Evolutionary conservation across 2,888 invertebrate genomes (phyloP).

Genomic region (Erebia ligea): DNA sequence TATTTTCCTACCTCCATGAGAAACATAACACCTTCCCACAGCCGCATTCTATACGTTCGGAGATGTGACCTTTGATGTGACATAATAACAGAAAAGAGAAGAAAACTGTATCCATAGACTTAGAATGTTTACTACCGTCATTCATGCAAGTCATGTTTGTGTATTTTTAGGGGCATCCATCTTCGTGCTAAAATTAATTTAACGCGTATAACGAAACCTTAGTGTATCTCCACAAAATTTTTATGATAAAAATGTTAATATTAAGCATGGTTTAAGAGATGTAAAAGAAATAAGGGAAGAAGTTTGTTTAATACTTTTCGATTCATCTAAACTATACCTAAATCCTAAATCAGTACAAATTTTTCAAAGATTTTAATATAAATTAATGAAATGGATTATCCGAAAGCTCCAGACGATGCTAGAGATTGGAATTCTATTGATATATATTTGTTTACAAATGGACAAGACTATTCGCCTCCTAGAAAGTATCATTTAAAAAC

Average conservation of each 20-base stretch:
- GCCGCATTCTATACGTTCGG: too few relatives aligned
- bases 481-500: slow-evolving; percentile 65
- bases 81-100: too few relatives aligned
- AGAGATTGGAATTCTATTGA: slow-evolving; percentile 51
- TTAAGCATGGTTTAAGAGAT: neutral
- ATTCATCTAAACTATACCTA: neutral
- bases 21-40: too few relatives aligned
- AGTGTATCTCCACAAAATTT: neutral
- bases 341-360: neutral
- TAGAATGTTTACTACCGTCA: too few relatives aligned
- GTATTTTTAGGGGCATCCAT: neutral
- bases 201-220: neutral
- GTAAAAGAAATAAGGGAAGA: neutral
- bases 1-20: too few relatives aligned
- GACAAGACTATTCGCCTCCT: slow-evolving; percentile 66
- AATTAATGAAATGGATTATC: slow-evolving; percentile 32
- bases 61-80: too few relatives aligned
- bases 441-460: slow-evolving; percentile 69
- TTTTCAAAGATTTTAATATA: neutral
- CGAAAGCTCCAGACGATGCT: slow-evolving; percentile 45
- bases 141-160: neutral
- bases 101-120: too few relatives aligned
- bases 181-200: neutral
- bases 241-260: neutral
- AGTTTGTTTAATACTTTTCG: neutral